Conservation (phyloP, 2,888 invertebrate species). For the Coenonympha glycerion region DNA sequence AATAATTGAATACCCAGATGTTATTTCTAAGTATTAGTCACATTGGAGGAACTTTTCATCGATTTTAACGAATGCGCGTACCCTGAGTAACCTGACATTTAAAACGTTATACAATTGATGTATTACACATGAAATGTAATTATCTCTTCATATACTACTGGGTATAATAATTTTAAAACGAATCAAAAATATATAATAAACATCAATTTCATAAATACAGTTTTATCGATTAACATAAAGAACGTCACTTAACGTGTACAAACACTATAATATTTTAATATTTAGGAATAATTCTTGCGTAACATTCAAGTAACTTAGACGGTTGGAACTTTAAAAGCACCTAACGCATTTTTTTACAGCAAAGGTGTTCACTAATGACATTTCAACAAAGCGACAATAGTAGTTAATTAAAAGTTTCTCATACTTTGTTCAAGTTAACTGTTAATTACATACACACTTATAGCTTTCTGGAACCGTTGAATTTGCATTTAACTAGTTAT, state of each 20-base stretch:
- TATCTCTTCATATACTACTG: too few relatives aligned
- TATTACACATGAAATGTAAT: too few relatives aligned
- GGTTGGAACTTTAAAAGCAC: too few relatives aligned
- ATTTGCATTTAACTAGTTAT: background rate
- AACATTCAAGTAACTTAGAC: background rate
- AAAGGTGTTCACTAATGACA: constrained; percentile 4
- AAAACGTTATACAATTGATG: too few relatives aligned
- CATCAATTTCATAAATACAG: background rate
- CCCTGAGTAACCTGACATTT: too few relatives aligned
- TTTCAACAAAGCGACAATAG: constrained; percentile 1
- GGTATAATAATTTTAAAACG: too few relatives aligned
- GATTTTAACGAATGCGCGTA: too few relatives aligned
- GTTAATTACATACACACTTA: background rate
- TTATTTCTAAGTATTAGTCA: too few relatives aligned
- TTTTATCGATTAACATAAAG: background rate
- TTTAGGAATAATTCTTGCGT: background rate
- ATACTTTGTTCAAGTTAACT: constrained; percentile 3
- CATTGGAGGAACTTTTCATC: too few relatives aligned
- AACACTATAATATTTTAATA: background rate
- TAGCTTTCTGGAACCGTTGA: background rate
- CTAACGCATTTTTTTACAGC: background rate
- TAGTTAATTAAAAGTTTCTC: constrained; percentile 8
- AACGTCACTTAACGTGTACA: background rate
- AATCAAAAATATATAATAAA: too few relatives aligned
- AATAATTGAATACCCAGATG: too few relatives aligned